Evolutionary conservation across 2,888 invertebrate genomes (phyloP).

Genomic region (Ochropleura leucogaster): DNA sequence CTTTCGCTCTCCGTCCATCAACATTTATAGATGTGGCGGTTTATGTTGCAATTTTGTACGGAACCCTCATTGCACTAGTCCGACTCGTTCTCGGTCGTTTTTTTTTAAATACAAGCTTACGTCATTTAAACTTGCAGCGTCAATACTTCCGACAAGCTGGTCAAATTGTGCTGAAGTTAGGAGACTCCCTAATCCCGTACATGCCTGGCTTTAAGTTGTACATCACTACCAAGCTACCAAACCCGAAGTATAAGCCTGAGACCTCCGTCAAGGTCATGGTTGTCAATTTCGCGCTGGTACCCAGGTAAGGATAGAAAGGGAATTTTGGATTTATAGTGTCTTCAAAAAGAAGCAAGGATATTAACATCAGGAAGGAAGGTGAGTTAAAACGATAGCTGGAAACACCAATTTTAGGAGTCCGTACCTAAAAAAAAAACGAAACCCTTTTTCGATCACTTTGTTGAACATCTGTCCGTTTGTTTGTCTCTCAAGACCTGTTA

Average conservation of each 20-base stretch:
- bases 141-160: slow-evolving; percentile 95
- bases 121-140: slow-evolving; percentile 81
- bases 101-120: too few species aligned
- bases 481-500: too few species aligned
- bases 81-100: too few species aligned
- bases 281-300: slow-evolving; percentile 97
- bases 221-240: slow-evolving; percentile 96
- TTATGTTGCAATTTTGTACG: background rate
- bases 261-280: slow-evolving; percentile 96
- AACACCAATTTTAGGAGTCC: background rate
- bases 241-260: slow-evolving; percentile 97
- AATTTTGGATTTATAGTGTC: background rate
- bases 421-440: too few species aligned
- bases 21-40: background rate
- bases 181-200: slow-evolving; percentile 96
- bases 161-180: slow-evolving; percentile 94
- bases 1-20: too few species aligned
- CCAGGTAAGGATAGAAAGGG: slow-evolving; percentile 88
- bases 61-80: too few species aligned
- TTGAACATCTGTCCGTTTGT: too few species aligned
- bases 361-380: too few species aligned
- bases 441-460: too few species aligned
- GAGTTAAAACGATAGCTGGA: background rate
- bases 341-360: background rate
- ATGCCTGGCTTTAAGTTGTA: slow-evolving; percentile 95